Base-by-base conservation (phyloP, 1,140 invertebrate species). In the Zaprionus africanus region DNA sequence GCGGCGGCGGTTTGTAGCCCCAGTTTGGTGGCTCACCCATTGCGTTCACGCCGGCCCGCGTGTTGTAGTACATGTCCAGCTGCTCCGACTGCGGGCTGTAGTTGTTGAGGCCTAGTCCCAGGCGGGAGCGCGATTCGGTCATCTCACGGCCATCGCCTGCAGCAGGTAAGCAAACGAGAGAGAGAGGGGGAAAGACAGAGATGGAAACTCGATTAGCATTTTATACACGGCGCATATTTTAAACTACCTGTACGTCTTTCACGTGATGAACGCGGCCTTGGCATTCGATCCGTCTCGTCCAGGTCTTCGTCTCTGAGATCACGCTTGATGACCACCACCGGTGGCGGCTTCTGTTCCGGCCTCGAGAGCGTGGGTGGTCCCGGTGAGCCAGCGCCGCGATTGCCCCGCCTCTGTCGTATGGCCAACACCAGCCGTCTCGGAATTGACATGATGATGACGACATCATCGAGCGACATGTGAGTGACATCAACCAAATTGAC, bases 391-490 rank as follows among this genome's bases (percentile, higher is more conserved):
- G 94, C 95, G 17, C 87, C 91, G 65, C 94, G 96, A 94, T 95
- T 95, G 77, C 94, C 94, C 34, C 94, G 92, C 68, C 96, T 94
- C 82, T 96, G 97, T 74, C 98, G 95, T 53, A 98, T 99, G 70
- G 97, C 98, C 59, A 99, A 94, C 24, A 99, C 96, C 80, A 99
- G 94, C 80, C 99, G 95, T 84, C 98, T 95, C 1, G 99, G 99
- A 93, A 99, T 99, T 80, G 98, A 99, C 98, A 99, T 99, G 83
- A 99, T 97, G 83, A 99, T 99, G 61, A 99, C 99, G 46, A 99
- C 98, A 93, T 99, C 99, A 93, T 99, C 99, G 76, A 99, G 94
- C 78, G 97, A 98, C 98, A 99, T 99, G 84, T 97, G 96, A 64
- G 97, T 97, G 76, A 99, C 98, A 91, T 99, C 98, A 57, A 99